Conservation (phyloP, 2,797 vertebrate genomes). For the Huso huso region DNA sequence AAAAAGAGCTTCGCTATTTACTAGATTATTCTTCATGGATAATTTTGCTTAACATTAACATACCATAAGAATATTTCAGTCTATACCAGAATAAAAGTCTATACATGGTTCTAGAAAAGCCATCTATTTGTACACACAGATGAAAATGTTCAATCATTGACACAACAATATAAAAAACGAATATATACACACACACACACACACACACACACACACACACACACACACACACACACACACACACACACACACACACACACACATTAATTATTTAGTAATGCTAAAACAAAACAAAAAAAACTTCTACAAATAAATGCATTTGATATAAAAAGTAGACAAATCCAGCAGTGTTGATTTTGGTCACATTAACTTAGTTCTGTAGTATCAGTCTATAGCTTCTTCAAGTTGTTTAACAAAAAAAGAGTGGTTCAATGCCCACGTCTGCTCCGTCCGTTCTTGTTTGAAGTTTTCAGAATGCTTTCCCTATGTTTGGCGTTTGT, state of each 20-base stretch:
- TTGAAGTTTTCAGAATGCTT: conserved; percentile 19
- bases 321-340: conserved; percentile 14
- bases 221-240: too few species aligned
- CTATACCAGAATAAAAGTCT: conserved; percentile 36
- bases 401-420: conserved; percentile 6
- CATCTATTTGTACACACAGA: conserved; percentile 11
- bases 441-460: conserved; percentile 45
- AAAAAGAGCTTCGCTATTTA: conserved; percentile 52
- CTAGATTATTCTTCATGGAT: conserved; percentile 28
- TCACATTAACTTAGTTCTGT: conserved; percentile 26
- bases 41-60: conserved; percentile 14
- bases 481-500: conserved; percentile 43
- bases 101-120: conserved; percentile 5
- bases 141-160: conserved; percentile 27
- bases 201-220: too few species aligned
- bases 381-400: conserved; percentile 26
- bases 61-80: conserved; percentile 21
- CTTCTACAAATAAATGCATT: conserved; percentile 24
- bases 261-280: conserved; percentile 31
- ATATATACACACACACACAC: conserved; percentile 1
- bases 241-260: conserved; percentile 20
- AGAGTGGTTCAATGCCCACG: conserved; percentile 46
- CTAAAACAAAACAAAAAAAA: conserved; percentile 19
- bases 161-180: conserved; percentile 26
- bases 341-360: conserved; percentile 36